These are phyloP conservation scores for Hippocampus abdominalis DNA, from an alignment of 2,113 vertebrate species.

Conservation along the genomic window DNA sequence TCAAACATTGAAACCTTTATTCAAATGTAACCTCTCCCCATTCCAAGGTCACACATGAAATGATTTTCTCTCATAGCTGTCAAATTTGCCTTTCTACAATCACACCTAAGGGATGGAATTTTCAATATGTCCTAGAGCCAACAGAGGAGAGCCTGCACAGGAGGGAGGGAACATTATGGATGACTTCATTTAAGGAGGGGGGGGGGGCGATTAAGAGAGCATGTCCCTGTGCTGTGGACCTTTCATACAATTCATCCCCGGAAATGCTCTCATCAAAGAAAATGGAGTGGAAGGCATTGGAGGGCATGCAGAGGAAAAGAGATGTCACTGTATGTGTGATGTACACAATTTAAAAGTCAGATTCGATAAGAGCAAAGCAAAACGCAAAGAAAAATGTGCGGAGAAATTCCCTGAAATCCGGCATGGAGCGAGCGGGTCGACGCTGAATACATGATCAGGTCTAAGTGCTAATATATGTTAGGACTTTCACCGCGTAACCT, in stretches of 20 bases:
- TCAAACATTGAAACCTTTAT: slow-evolving; percentile 37
- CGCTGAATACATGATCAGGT: slow-evolving; percentile 45
- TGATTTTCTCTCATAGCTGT: slow-evolving; percentile 45
- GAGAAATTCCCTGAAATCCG: slow-evolving; percentile 39
- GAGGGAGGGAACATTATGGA: slow-evolving; percentile 55
- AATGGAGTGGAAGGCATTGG: slow-evolving; percentile 40
- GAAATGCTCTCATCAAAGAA: slow-evolving; percentile 34
- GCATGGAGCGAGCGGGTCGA: not conserved
- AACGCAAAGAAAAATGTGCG: slow-evolving; percentile 27
- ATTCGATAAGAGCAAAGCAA: slow-evolving; percentile 45
- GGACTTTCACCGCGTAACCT: slow-evolving; percentile 34
- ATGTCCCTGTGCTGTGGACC: slow-evolving; percentile 55
- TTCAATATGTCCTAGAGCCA: slow-evolving; percentile 42
- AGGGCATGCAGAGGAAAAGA: slow-evolving; percentile 26
- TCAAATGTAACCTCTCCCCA: slow-evolving; percentile 42
- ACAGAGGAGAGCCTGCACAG: slow-evolving; percentile 33
- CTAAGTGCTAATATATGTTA: slow-evolving; percentile 26
- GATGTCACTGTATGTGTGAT: slow-evolving; percentile 47
- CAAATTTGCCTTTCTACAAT: slow-evolving; percentile 43
- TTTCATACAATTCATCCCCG: slow-evolving; percentile 46
- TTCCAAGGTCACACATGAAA: slow-evolving; percentile 50
- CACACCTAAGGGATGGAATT: slow-evolving; percentile 22
- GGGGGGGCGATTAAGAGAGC: slow-evolving; percentile 58
- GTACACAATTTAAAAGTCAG: slow-evolving; percentile 65
- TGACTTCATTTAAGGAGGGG: slow-evolving; percentile 57